A percentile compares a stretch with the other conserved stretches of the same genome.
Conservation (phyloP, 1,140 invertebrate genomes). For the Cydia pomonella region DNA sequence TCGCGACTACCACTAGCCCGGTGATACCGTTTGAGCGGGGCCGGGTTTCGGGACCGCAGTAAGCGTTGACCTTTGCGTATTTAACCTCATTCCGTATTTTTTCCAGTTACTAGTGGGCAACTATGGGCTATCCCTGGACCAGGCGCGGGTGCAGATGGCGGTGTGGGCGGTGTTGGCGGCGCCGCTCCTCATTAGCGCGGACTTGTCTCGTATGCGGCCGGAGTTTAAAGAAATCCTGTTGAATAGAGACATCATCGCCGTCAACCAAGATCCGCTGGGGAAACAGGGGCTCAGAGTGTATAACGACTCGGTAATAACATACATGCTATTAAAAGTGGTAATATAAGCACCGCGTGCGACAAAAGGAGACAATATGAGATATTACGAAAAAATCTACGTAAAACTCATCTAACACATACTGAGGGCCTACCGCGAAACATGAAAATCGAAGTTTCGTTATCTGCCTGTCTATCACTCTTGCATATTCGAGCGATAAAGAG, state of each 20-base stretch:
- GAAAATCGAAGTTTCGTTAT: too few species aligned
- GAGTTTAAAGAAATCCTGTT: slow-evolving; percentile 89
- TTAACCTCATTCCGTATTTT: neutral
- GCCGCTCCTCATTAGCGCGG: slow-evolving; percentile 93
- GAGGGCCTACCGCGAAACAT: too few species aligned
- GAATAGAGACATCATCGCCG: slow-evolving; percentile 88
- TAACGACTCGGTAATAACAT: slow-evolving; percentile 45
- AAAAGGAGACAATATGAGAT: too few species aligned
- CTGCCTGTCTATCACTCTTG: too few species aligned
- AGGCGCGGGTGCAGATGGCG: slow-evolving; percentile 93
- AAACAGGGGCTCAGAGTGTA: slow-evolving; percentile 63
- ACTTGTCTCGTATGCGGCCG: slow-evolving; percentile 87
- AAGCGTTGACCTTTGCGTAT: neutral
- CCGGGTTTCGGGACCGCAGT: too few species aligned
- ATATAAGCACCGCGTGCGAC: too few species aligned
- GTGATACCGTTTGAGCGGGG: too few species aligned
- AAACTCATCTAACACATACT: too few species aligned
- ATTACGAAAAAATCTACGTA: too few species aligned
- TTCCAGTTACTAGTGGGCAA: slow-evolving; percentile 91
- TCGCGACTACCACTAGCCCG: too few species aligned
- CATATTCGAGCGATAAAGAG: too few species aligned
- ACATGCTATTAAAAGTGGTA: neutral
- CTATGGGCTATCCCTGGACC: slow-evolving; percentile 91
- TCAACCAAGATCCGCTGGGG: slow-evolving; percentile 93
- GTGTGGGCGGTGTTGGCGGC: slow-evolving; percentile 95